Conservation (phyloP, 1,140 invertebrate species). For the Holcopasites calliopsidis region DNA sequence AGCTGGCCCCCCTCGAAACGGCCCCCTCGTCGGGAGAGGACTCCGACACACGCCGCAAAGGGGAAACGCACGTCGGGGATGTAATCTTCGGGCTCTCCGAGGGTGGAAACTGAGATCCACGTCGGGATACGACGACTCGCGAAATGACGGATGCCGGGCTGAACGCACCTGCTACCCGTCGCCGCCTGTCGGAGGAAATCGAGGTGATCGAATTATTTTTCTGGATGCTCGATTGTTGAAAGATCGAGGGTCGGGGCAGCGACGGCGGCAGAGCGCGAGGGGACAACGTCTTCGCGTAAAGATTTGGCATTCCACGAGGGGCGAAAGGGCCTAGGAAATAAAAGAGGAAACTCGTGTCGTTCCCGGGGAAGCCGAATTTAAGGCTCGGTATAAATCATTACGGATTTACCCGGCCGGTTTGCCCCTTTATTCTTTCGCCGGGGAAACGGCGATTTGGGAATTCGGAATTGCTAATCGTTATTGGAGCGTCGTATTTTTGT, state of each 20-base stretch:
- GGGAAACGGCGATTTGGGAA: neutral
- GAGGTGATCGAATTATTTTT: slow-evolving; percentile 35
- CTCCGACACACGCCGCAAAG: too few species aligned
- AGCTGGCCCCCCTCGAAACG: neutral
- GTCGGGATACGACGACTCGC: slow-evolving; percentile 26
- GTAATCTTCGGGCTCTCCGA: slow-evolving; percentile 27
- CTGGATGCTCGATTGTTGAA: slow-evolving; percentile 19
- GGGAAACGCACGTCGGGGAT: slow-evolving; percentile 28
- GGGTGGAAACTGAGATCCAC: slow-evolving; percentile 27
- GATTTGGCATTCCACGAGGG: slow-evolving; percentile 15
- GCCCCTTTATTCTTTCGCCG: neutral
- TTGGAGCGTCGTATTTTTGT: neutral
- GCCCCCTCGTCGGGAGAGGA: neutral
- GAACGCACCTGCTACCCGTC: slow-evolving; percentile 43
- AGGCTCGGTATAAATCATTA: slow-evolving; percentile 22
- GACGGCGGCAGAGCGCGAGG: neutral
- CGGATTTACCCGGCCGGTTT: neutral
- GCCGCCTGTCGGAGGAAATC: slow-evolving; percentile 12
- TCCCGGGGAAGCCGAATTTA: neutral
- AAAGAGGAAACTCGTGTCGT: slow-evolving; percentile 8
- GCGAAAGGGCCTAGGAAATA: neutral
- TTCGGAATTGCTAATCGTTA: neutral
- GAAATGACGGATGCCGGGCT: slow-evolving; percentile 37
- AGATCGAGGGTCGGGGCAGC: neutral
- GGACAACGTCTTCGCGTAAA: neutral